Base-by-base conservation (phyloP, 2,888 invertebrate genomes). In the Graphium colonna region DNA sequence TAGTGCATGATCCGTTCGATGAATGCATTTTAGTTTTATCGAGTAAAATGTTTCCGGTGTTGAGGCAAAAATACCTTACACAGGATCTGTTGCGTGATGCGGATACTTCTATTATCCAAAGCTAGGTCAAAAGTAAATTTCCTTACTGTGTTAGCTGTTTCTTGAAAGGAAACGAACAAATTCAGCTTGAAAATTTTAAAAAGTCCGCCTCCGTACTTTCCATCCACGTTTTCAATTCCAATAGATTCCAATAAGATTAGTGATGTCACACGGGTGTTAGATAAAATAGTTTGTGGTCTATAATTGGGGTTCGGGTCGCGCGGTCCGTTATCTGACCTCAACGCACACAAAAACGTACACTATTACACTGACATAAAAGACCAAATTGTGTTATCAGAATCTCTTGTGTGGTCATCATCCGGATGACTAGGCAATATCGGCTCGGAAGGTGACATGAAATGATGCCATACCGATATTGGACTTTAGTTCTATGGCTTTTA, bases 211-310 rank as follows among this genome's bases (percentile, higher is more conserved):
- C 54, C 21, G 49, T 33, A 49, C 56, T 62, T 62, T 68, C 72
- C 71, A 60, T 62, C 63, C 71, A 60, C 71, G 73, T 73, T 77
- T 79, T 79, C 83, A 82, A 83, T 86, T 79, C 82, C 88, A 79
- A 88, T 89, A 87, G 83, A 88, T 88, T 79, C 80, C 84, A 87
- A 89, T 80, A 79, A 86, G 88, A 89, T 88, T 88, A 89, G 73
- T 71, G 81, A 77, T 83, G 89, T 88, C 88, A 79, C 84, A 82
- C 80, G 82, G 84, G 84, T 73, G 85, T 84, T 82, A 85, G 86
- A 86, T 86, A 86, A 87, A 88, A 87, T 86, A 87, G 86, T 87
- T 87, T 86, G 86, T 85, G 87, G 87, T 74, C 86, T 84, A 87
- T 88, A 88, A 87, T 86, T 87, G 87, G 79, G 82, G 82, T 79